Evolutionary conservation across 2,113 vertebrate species (phyloP).

Genomic region (Epinephelus fuscoguttatus): DNA sequence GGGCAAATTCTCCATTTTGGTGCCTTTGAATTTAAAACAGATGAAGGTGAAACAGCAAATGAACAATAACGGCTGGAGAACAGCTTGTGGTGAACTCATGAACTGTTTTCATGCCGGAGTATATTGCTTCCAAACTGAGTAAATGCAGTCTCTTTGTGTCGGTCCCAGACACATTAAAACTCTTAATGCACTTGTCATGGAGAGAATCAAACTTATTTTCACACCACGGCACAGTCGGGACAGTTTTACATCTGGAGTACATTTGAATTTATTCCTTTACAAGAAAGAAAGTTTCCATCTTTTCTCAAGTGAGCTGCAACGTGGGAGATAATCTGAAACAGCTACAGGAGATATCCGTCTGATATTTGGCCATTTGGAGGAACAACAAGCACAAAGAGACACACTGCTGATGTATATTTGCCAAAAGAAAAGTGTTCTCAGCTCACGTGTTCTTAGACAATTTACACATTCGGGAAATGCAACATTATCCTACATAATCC

Average conservation of each 20-base stretch:
- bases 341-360: not conserved
- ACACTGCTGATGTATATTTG: not conserved
- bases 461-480: not conserved
- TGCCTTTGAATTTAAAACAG: not conserved
- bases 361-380: not conserved
- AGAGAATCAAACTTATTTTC: not conserved
- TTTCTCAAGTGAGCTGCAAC: not conserved
- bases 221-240: not conserved
- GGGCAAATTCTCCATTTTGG: not conserved
- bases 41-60: not conserved
- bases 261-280: not conserved
- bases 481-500: not conserved
- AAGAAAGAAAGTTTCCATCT: not conserved
- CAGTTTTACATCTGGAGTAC: not conserved
- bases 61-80: not conserved
- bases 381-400: not conserved
- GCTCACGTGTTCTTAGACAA: not conserved
- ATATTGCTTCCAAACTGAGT: not conserved
- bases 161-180: not conserved
- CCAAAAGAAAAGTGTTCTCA: not conserved
- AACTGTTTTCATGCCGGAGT: not conserved
- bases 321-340: not conserved
- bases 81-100: constrained; percentile 9
- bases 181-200: not conserved
- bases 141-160: not conserved